These are phyloP conservation scores for Diphyllodes magnificus DNA, from an alignment of 2,113 vertebrate genomes.

Conservation along the genomic window DNA sequence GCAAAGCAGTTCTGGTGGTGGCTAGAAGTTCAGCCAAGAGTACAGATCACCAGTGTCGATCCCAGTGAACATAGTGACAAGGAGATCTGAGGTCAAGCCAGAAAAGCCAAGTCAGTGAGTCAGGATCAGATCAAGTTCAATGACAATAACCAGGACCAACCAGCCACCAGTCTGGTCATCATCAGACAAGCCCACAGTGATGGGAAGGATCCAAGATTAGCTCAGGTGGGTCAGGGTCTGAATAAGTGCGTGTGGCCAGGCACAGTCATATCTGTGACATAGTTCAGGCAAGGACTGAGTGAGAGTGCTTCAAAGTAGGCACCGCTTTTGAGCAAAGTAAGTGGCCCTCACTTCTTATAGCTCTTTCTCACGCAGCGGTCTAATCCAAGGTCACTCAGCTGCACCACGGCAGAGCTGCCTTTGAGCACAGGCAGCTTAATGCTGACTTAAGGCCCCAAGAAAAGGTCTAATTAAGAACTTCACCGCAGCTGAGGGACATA, in stretches of 20 bases:
- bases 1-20: not conserved
- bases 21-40: not conserved
- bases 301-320: not conserved
- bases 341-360: rapidly evolving
- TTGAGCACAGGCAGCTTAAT: not conserved
- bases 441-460: not conserved
- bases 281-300: not conserved
- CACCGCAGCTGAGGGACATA: not conserved
- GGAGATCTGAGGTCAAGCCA: not conserved
- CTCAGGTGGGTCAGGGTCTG: not conserved
- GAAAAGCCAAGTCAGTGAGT: not conserved
- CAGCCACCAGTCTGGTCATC: not conserved
- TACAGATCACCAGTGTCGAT: not conserved
- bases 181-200: not conserved
- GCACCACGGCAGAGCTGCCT: not conserved
- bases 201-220: not conserved
- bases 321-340: not conserved
- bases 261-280: rapidly evolving
- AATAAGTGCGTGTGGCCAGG: not conserved
- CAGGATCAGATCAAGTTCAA: not conserved
- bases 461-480: not conserved
- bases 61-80: not conserved
- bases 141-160: not conserved
- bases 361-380: not conserved
- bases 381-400: not conserved